Base-by-base conservation (phyloP, 2,113 vertebrate genomes). In the Prochilodus magdalenae region DNA sequence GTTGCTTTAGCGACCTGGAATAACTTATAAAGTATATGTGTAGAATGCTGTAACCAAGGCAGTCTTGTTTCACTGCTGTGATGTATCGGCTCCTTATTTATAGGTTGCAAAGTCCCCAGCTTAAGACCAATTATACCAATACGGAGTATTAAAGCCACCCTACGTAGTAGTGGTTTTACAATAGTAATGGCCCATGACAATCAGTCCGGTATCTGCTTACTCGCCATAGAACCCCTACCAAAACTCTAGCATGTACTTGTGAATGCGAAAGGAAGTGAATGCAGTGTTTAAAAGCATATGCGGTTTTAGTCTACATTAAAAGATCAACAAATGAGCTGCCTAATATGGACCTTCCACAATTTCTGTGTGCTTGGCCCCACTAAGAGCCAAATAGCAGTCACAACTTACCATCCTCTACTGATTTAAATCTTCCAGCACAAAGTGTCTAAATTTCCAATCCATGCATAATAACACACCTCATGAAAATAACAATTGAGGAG, bases 381-480 rank as follows among this genome's bases (percentile, higher is more conserved):
- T 10, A 7, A 44, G 11, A 7, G 11, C 18, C 47, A 33, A n/a
- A 44, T 0, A 49, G 55, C 5, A 30, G 16, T n/a, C n/a, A 26
- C 26, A 6, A 80, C 95, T 95, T 89, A 97, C 97, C 97, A 57
- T 96, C 95, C 22, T 96, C 95, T 11, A 95, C 94, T 77, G 99
- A 97, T 82, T 98, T 95, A 87, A 99, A 99, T 78, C 95, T 94
- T 59, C 97, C 98, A 0, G 95, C 70, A 99, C 98, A 93, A 99
- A 99, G 90, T 99, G n/a, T n/a, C n/a, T 99, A 87, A 99, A n/a
- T n/a, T 99, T 85, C 98, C 98, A 75, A 99, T 99, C 98, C 98
- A 99, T 0, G 98, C 98, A 82, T 99, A 99, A 0, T n/a, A n/a
- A n/a, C n/a, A 99, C 98, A 74, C 98, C 98, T 99, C n/a, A 75